These are phyloP conservation scores for Anoncus sp. DNA, from an alignment of 2,888 invertebrate genomes.

Conservation along the genomic window DNA sequence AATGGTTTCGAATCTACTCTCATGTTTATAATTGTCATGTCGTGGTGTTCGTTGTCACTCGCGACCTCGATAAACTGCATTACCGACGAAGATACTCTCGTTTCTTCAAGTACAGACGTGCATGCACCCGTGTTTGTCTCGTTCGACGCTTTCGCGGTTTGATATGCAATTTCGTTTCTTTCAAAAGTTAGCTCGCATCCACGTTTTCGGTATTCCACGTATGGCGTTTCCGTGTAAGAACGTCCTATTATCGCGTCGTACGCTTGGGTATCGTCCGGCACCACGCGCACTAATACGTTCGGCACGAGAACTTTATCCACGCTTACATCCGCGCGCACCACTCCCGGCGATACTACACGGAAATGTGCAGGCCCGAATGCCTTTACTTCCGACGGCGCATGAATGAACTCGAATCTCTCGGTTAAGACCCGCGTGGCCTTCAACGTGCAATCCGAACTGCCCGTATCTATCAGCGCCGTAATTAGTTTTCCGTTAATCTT, in stretches of 20 bases:
- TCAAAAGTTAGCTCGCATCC: constrained; percentile 15
- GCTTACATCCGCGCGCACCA: not conserved
- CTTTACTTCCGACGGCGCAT: not conserved
- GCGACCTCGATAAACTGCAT: not conserved
- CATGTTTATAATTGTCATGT: constrained; percentile 7
- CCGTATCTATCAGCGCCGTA: constrained; percentile 10
- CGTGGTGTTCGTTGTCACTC: not conserved
- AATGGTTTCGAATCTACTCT: not conserved
- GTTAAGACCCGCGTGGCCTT: constrained; percentile 16
- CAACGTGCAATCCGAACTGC: constrained; percentile 27
- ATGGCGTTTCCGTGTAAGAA: constrained; percentile 24
- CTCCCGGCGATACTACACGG: constrained; percentile 10
- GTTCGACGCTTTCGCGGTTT: not conserved
- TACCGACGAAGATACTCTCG: not conserved
- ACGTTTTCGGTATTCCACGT: constrained; percentile 14
- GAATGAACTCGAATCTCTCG: not conserved
- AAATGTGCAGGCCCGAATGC: constrained; percentile 22
- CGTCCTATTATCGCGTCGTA: constrained; percentile 33
- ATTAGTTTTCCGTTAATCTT: constrained; percentile 13
- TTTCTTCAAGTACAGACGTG: not conserved
- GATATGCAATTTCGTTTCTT: not conserved
- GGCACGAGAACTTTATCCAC: constrained; percentile 20
- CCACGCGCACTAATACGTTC: constrained; percentile 8
- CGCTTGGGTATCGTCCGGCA: constrained; percentile 26
- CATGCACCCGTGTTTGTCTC: not conserved